Base-by-base conservation (phyloP, 2,113 vertebrate species). In the Narcine bancroftii region DNA sequence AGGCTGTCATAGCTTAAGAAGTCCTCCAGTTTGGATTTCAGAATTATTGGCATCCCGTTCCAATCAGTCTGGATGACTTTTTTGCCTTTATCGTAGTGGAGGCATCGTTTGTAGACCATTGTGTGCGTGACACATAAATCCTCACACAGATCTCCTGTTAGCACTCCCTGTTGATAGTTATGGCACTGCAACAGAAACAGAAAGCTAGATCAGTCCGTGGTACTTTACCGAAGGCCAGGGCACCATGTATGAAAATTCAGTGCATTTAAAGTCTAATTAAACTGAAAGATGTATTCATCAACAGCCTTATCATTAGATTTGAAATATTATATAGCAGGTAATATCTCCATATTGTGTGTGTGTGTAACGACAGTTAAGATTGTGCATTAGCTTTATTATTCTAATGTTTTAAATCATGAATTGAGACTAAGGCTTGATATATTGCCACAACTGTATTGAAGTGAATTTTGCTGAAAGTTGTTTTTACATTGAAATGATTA, bases 21-120 rank as follows among this genome's bases (percentile, higher is more conserved):
- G 89, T 97, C 96, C 94, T 98, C 99, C 93, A 97, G 96, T 93
- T 97, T 97, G 94, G 99, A 98, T 94, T 99, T 99, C 93, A 99
- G 96, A 93, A 99, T 96, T 63, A 99, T 92, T 2, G 97, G 97
- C 33, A 93, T 94, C 45, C 97, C 98, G 33, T 96, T 96, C 99
- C 99, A 99, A 66, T 95, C 96, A 0, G 97, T 98, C 94, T 97
- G 97, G 83, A 99, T 97, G 94, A 99, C 99, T 95, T 98, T 99
- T 95, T 99, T 99, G 69, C 99, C 99, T 24, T 97, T 96, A 93
- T 98, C 96, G 0, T 97, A 98, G 95, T 98, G 97, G 76, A 99
- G 97, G 91, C 99, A 99, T 93, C 96, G 96, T 85, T 95, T 97
- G 95, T 98, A 99, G 93, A 96, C 95, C 83, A 99, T 95, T 87